Percentiles rank a stretch among this genome's conserved stretches.
These are phyloP conservation scores for Echinometra lucunter DNA, from an alignment of 53 echinoderm and acorn worm genomes.

Conservation along the genomic window DNA sequence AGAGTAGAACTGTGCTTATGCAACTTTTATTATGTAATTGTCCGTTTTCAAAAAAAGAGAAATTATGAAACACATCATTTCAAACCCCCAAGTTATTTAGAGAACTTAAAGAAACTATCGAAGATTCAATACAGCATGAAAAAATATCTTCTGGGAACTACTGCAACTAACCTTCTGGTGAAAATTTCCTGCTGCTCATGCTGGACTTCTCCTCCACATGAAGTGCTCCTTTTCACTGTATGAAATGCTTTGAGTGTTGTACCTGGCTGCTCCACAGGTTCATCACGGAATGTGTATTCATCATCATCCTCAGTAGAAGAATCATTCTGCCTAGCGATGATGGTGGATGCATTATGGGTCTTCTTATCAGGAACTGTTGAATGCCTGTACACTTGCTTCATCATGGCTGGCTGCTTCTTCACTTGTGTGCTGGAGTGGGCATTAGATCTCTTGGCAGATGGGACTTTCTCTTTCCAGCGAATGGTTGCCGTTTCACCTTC, in stretches of 20 bases:
- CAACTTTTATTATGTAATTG: neutral
- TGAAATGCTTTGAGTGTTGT: conserved; percentile 4
- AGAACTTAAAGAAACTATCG: neutral
- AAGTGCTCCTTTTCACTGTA: neutral
- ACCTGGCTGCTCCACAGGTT: conserved; percentile 1
- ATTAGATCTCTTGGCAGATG: neutral
- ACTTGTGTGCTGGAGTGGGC: neutral
- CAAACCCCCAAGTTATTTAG: neutral
- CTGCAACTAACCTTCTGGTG: conserved; percentile 53
- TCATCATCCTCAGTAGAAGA: conserved; percentile 61
- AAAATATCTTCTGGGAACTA: neutral
- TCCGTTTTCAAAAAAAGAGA: neutral
- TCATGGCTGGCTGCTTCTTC: conserved; percentile 10
- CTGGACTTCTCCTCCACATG: neutral
- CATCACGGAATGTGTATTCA: conserved; percentile 59
- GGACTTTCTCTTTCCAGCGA: neutral
- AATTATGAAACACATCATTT: neutral
- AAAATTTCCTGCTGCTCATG: conserved; percentile 12
- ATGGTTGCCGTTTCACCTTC: neutral
- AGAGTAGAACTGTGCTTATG: too few relatives aligned
- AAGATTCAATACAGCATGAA: neutral
- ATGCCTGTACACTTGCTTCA: neutral
- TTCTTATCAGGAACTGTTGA: neutral
- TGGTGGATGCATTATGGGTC: neutral
- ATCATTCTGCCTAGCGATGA: neutral